phyloP scores from a whole-genome alignment of 2,888 invertebrate species.

The Sabatieria punctata region DNA sequence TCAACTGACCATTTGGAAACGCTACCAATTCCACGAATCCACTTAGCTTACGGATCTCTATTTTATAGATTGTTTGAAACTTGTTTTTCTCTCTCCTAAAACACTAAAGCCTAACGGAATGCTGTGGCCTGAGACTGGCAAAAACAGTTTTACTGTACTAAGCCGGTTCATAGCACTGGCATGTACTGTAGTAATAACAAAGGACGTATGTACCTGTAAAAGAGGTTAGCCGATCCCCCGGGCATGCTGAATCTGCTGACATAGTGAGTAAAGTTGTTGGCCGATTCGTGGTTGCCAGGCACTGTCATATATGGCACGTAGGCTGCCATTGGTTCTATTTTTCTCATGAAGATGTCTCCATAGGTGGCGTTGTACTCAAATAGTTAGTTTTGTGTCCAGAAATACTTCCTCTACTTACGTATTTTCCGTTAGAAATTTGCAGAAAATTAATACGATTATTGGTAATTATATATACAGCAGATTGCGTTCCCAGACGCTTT shows the following conservation, averaged over 20 bases:
- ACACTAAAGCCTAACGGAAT: no score
- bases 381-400: no score
- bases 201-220: conserved; percentile 24
- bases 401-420: no score
- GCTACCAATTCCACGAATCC: no score
- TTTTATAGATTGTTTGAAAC: no score
- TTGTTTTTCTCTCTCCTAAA: no score
- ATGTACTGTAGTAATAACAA: neutral
- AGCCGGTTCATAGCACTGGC: neutral
- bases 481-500: no score
- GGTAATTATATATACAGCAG: neutral
- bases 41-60: no score
- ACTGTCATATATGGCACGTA: conserved; percentile 66
- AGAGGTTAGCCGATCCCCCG: conserved; percentile 37
- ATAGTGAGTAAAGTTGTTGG: conserved; percentile 85
- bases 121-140: no score
- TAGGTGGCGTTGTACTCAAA: conserved; percentile 49
- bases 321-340: conserved; percentile 71
- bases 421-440: conserved; percentile 11
- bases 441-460: neutral
- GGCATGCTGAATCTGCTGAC: conserved; percentile 81
- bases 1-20: no score
- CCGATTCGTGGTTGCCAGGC: conserved; percentile 44
- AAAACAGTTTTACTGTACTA: no score
- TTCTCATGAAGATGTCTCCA: conserved; percentile 81